phyloP scores from a whole-genome alignment of 1,140 invertebrate species.

The Steinernema feltiae region DNA sequence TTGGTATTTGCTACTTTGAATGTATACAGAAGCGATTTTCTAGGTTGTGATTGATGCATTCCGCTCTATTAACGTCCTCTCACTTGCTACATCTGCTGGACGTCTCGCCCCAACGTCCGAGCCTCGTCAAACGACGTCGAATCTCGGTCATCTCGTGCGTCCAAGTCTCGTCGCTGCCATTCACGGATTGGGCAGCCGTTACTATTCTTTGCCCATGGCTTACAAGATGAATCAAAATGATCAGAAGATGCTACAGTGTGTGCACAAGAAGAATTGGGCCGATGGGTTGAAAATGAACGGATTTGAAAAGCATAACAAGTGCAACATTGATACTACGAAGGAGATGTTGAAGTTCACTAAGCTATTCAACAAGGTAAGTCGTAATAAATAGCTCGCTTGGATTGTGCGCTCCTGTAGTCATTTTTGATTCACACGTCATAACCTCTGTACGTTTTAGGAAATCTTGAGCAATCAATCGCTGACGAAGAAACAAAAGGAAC shows the following conservation, averaged over 20 bases:
- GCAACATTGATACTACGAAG: constrained; percentile 15
- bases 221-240: constrained; percentile 26
- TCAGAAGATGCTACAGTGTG: constrained; percentile 34
- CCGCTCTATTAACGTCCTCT: constrained; percentile 10
- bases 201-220: constrained; percentile 29
- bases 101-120: constrained; percentile 6
- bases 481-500: constrained; percentile 12
- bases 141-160: constrained; percentile 30
- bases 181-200: constrained; percentile 26
- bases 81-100: not conserved
- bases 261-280: constrained; percentile 31
- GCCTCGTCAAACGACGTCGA: constrained; percentile 34
- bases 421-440: not conserved
- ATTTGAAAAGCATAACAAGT: constrained; percentile 17
- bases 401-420: too few species aligned
- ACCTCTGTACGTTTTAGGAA: too few species aligned
- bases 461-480: not conserved
- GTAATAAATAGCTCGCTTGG: too few species aligned
- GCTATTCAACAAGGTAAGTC: constrained; percentile 19
- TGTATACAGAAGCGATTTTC: not conserved
- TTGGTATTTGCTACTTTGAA: constrained; percentile 27
- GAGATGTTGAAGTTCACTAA: constrained; percentile 15
- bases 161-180: constrained; percentile 19
- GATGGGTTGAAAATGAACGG: constrained; percentile 23
- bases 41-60: constrained; percentile 27